phyloP scores from a whole-genome alignment of 2,888 invertebrate species.

The Coleophora deauratella region DNA sequence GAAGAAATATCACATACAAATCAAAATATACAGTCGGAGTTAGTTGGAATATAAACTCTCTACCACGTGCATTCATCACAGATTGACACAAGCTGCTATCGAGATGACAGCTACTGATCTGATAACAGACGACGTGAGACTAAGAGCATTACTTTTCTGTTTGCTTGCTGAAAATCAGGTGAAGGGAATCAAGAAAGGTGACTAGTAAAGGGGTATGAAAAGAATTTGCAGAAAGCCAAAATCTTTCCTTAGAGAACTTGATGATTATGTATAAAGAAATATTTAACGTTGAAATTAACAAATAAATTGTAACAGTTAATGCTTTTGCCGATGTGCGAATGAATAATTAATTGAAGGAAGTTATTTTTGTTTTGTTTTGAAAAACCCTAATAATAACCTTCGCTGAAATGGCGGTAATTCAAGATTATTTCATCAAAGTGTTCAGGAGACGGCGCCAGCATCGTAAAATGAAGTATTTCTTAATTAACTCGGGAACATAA shows the following conservation, averaged over 20 bases:
- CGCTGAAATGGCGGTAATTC: slow-evolving; percentile 21
- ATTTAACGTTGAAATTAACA: not conserved
- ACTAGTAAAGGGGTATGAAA: no score
- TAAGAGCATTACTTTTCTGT: slow-evolving; percentile 9
- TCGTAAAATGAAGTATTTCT: slow-evolving; percentile 56
- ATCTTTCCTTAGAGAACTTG: no score
- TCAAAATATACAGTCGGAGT: no score
- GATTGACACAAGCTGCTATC: slow-evolving; percentile 31
- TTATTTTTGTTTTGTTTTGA: not conserved
- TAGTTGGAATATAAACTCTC: no score
- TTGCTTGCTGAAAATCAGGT: not conserved
- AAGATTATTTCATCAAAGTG: slow-evolving; percentile 53
- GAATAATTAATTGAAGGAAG: not conserved
- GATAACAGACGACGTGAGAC: slow-evolving; percentile 22
- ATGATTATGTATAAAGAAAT: no score
- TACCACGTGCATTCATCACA: no score
- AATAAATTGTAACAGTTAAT: not conserved
- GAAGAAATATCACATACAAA: no score
- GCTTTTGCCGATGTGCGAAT: not conserved
- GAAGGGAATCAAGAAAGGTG: not conserved
- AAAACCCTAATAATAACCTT: slow-evolving; percentile 35
- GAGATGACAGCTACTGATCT: slow-evolving; percentile 25
- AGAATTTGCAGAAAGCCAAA: no score
- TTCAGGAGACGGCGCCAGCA: slow-evolving; percentile 57
- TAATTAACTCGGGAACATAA: slow-evolving; percentile 43